These are phyloP conservation scores for Ascaphus truei DNA, from an alignment of 2,113 vertebrate species.

Conservation along the genomic window DNA sequence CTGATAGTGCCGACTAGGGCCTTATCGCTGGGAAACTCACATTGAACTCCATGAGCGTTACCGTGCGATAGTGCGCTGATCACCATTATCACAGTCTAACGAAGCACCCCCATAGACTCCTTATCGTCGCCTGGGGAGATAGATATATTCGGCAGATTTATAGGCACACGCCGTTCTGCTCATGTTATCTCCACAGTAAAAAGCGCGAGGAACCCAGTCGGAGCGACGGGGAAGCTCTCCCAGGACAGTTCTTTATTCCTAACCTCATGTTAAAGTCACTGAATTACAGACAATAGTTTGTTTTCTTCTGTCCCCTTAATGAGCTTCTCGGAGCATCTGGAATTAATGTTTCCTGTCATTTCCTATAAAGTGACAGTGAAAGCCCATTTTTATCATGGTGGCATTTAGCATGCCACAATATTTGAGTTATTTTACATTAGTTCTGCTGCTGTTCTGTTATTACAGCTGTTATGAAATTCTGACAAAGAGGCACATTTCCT, in stretches of 20 bases:
- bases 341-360: slow-evolving; percentile 75
- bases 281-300: slow-evolving; percentile 49
- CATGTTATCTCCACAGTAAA: no score
- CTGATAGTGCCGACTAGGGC: no score
- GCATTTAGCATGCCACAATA: slow-evolving; percentile 73
- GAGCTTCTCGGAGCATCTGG: slow-evolving; percentile 62
- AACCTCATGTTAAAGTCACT: slow-evolving; percentile 44
- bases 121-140: no score
- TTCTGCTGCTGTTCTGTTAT: slow-evolving; percentile 72
- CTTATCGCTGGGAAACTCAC: no score
- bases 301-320: slow-evolving; percentile 51
- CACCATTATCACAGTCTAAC: no score
- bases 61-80: no score
- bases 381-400: slow-evolving; percentile 61
- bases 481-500: slow-evolving; percentile 78
- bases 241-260: slow-evolving; percentile 51
- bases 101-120: no score
- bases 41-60: no score
- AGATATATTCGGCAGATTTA: no score
- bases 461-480: slow-evolving; percentile 83
- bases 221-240: no score
- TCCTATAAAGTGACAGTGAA: slow-evolving; percentile 72
- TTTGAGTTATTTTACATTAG: slow-evolving; percentile 74
- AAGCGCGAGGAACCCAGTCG: no score
- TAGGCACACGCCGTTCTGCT: no score